Conservation (phyloP, 23 tunicate genomes). For the Styela plicata region DNA sequence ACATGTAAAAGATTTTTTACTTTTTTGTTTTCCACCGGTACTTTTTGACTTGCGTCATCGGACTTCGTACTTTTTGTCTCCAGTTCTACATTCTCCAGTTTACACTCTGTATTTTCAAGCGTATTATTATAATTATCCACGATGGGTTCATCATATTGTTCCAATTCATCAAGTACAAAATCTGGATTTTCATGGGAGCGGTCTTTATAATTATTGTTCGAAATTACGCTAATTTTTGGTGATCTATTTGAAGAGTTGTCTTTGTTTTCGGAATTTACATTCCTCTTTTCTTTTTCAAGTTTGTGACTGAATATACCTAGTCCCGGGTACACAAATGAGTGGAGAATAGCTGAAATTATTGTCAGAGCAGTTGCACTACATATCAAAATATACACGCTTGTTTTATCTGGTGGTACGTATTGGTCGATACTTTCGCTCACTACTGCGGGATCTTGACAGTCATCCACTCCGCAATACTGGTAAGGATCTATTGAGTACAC, state of each 20-base stretch:
- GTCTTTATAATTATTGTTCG: background rate
- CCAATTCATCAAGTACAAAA: background rate
- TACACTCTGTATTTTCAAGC: too few species aligned
- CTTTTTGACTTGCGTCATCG: too few species aligned
- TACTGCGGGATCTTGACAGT: constrained; percentile 42
- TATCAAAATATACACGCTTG: constrained; percentile 3
- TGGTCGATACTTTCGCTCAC: constrained; percentile 25
- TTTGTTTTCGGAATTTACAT: background rate
- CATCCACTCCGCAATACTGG: constrained; percentile 41
- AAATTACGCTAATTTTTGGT: background rate
- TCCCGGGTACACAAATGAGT: constrained; percentile 27
- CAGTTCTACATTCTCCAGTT: too few species aligned
- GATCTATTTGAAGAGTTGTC: background rate
- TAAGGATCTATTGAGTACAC: background rate
- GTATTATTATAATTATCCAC: too few species aligned
- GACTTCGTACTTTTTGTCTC: too few species aligned
- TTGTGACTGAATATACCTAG: background rate
- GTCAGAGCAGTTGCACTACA: background rate
- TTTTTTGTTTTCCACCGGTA: too few species aligned
- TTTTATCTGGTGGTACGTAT: constrained; percentile 31
- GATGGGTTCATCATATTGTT: background rate
- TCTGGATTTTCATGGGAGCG: background rate
- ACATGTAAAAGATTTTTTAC: too few species aligned
- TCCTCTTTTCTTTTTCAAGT: background rate
- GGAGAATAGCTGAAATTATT: background rate